Evolutionary conservation across 2,113 vertebrate genomes (phyloP).

Genomic region (Brienomyrus brachyistius): DNA sequence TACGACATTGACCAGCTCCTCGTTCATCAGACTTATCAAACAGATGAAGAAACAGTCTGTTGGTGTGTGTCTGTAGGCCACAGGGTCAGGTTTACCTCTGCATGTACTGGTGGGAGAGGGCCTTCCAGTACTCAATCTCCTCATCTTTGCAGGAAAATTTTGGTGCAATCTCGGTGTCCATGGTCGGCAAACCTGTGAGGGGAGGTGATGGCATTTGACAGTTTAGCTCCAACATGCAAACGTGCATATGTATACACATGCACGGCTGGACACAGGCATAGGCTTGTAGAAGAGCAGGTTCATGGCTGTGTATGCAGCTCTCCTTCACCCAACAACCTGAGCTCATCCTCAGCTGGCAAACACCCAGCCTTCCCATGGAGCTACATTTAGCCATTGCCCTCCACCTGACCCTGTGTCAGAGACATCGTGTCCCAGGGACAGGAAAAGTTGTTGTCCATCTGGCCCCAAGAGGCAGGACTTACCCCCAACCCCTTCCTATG

Average conservation of each 20-base stretch:
- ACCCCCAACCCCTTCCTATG: background rate
- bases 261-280: background rate
- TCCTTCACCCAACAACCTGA: background rate
- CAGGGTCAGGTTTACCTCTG: conserved; percentile 68
- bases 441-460: background rate
- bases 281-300: background rate
- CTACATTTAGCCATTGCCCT: background rate
- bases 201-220: background rate
- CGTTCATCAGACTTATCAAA: background rate
- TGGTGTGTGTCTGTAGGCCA: background rate
- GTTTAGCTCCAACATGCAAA: background rate
- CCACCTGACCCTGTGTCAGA: background rate
- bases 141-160: conserved; percentile 91
- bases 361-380: background rate
- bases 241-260: background rate
- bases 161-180: conserved; percentile 94
- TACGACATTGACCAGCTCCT: background rate
- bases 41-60: background rate
- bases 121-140: conserved; percentile 93
- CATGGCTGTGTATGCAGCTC: background rate
- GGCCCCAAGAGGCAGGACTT: background rate
- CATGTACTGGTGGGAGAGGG: conserved; percentile 84
- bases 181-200: conserved; percentile 71
- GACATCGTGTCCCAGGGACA: conserved; percentile 1
- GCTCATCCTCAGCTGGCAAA: background rate